Conservation (phyloP, 2,888 invertebrate genomes). For the Caenorhabditis sinica region DNA sequence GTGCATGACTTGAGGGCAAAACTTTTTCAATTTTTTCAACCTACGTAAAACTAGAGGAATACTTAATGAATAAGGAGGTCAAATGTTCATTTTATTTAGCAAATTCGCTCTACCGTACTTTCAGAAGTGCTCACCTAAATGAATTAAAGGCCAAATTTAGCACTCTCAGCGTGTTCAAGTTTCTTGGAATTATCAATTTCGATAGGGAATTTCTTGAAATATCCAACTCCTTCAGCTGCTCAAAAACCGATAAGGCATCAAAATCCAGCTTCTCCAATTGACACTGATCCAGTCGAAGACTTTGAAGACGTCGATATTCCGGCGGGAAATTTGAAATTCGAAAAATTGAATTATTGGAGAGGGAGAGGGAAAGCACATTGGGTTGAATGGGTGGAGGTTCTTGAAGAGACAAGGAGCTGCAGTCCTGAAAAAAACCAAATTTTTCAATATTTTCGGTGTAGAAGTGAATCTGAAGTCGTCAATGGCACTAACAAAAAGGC, state of each 20-base stretch:
- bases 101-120: not conserved
- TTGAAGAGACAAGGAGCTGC: slow-evolving; percentile 47
- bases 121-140: slow-evolving; percentile 22
- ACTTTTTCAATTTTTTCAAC: slow-evolving; percentile 10
- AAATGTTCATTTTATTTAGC: not conserved
- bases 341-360: slow-evolving; percentile 67
- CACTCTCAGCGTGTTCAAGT: slow-evolving; percentile 55
- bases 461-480: no score
- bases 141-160: slow-evolving; percentile 64
- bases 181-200: slow-evolving; percentile 61
- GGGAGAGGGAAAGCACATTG: slow-evolving; percentile 63
- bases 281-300: slow-evolving; percentile 67
- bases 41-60: slow-evolving; percentile 42
- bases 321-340: slow-evolving; percentile 58
- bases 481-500: not conserved
- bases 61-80: not conserved
- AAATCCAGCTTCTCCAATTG: slow-evolving; percentile 64
- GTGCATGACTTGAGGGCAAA: slow-evolving; percentile 36
- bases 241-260: slow-evolving; percentile 60
- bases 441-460: not conserved
- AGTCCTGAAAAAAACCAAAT: slow-evolving; percentile 54
- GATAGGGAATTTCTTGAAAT: slow-evolving; percentile 53
- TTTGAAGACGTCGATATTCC: slow-evolving; percentile 64
- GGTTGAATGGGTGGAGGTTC: slow-evolving; percentile 58
- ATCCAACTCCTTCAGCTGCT: slow-evolving; percentile 65